Evolutionary conservation across 2,797 vertebrate species (phyloP), one percentile per base, ranked within the genome.

Genomic region (Thalassophryne amazonica): DNA sequence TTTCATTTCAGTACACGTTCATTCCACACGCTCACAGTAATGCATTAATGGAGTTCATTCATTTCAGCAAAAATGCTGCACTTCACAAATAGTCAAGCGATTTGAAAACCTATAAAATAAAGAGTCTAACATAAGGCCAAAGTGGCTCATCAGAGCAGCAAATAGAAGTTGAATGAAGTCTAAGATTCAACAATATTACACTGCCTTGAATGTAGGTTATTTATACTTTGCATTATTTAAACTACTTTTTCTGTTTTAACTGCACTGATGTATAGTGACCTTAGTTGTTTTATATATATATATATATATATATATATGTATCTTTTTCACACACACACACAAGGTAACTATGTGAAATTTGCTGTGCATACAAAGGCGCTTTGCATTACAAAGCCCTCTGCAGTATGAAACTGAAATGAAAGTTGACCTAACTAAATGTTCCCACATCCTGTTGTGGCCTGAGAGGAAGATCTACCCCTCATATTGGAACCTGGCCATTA

Each of bases 21-120:
- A 23, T 29, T 68, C 16, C 41, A 63, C 29, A 34, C 53, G 3
- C 30, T 33, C 57, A 49, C 35, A 71, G 35, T 55, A 45, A 61
- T 27, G 38, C 14, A 57, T 37, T 16, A 34, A 43, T 9, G 9
- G 19, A 63, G 42, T 29, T 24, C 33, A 55, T 17, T n/a, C 17
- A 37, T 37, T 63, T 64, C 16, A 29, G 10, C 21, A n/a, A 45
- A 20, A 57, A 43, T 39, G 53, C 21, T 41, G 22, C 43, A 52
- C 38, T 60, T 63, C 24, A 60, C 34, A 67, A 40, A 34, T 13
- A 17, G 27, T 52, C 41, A 15, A 60, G 21, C 35, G 51, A 33
- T 48, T 35, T 29, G n/a, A 37, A 55, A 56, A 32, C 13, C 9
- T 24, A 7, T 14, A 15, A 48, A 40, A 40, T 9, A 30, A 19